Conservation (phyloP, 2,113 vertebrate genomes). For the Hippocampus comes region DNA sequence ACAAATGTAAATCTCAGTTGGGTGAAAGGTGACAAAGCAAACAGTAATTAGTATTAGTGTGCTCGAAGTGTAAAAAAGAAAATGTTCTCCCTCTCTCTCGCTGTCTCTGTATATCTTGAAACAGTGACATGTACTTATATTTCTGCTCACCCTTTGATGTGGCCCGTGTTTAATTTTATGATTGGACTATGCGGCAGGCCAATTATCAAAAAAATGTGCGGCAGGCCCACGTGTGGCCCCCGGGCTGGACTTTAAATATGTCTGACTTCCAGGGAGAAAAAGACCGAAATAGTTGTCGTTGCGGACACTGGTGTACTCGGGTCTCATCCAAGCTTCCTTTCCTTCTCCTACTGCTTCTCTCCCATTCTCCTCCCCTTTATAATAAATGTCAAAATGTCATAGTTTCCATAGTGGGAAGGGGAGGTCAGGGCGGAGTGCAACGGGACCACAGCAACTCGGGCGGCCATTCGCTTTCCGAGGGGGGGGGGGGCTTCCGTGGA, state of each 20-base stretch:
- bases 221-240: background rate
- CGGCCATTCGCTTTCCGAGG: conserved; percentile 73
- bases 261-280: background rate
- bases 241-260: background rate
- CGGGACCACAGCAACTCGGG: conserved; percentile 72
- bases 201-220: background rate
- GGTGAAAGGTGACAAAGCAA: background rate
- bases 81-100: too few species aligned
- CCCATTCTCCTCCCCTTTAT: conserved; percentile 41
- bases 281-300: conserved; percentile 21
- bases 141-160: background rate
- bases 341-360: conserved; percentile 42
- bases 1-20: too few species aligned
- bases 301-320: conserved; percentile 23
- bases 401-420: conserved; percentile 77
- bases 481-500: conserved; percentile 55
- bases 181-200: background rate
- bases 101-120: too few species aligned
- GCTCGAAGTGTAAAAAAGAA: too few species aligned
- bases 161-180: too few species aligned
- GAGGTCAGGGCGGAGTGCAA: conserved; percentile 71
- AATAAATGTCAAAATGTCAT: conserved; percentile 82
- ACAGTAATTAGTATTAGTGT: background rate
- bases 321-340: conserved; percentile 57
- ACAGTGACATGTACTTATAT: too few species aligned